A percentile compares a stretch with the other conserved stretches of the same genome.
Evolutionary conservation across 2,888 invertebrate species (phyloP).

Genomic region (Camptogramma bilineatum): DNA sequence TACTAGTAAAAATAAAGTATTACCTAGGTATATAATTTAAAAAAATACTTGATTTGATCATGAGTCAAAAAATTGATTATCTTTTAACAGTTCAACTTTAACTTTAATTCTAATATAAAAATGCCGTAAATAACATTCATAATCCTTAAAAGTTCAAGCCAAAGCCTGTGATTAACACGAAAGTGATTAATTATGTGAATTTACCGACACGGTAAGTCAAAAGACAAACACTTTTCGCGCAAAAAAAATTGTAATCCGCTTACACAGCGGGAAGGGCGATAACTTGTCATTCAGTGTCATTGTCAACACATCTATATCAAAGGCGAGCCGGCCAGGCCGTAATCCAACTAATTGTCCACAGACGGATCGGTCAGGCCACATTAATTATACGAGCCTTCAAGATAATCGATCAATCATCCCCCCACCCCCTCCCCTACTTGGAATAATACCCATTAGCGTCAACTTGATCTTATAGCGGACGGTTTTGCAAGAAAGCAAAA

Average conservation of each 20-base stretch:
- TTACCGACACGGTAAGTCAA: neutral
- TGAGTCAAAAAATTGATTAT: too few relatives aligned
- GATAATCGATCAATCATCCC: slow-evolving; percentile 71
- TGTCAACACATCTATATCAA: slow-evolving; percentile 32
- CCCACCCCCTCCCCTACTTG: slow-evolving; percentile 42
- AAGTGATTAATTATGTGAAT: neutral
- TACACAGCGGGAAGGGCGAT: slow-evolving; percentile 10
- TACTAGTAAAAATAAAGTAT: too few relatives aligned
- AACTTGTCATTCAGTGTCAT: slow-evolving; percentile 29
- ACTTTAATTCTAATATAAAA: too few relatives aligned
- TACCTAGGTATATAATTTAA: too few relatives aligned
- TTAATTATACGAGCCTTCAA: slow-evolving; percentile 69
- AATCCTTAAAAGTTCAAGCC: neutral
- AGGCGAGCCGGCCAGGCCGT: slow-evolving; percentile 47
- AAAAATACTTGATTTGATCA: too few relatives aligned
- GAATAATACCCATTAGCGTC: slow-evolving; percentile 67
- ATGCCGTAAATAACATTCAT: neutral
- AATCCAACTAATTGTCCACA: slow-evolving; percentile 59
- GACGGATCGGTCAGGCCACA: slow-evolving; percentile 62
- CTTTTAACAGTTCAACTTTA: too few relatives aligned
- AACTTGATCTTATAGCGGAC: slow-evolving; percentile 58
- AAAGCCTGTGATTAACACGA: neutral
- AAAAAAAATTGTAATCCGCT: slow-evolving; percentile 11
- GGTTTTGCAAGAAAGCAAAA: slow-evolving; percentile 33
- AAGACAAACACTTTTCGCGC: slow-evolving; percentile 9